A percentile compares a stretch with the other conserved stretches of the same genome.
Evolutionary conservation across 2,113 vertebrate genomes (phyloP).

Genomic region (Stercorarius parasiticus): DNA sequence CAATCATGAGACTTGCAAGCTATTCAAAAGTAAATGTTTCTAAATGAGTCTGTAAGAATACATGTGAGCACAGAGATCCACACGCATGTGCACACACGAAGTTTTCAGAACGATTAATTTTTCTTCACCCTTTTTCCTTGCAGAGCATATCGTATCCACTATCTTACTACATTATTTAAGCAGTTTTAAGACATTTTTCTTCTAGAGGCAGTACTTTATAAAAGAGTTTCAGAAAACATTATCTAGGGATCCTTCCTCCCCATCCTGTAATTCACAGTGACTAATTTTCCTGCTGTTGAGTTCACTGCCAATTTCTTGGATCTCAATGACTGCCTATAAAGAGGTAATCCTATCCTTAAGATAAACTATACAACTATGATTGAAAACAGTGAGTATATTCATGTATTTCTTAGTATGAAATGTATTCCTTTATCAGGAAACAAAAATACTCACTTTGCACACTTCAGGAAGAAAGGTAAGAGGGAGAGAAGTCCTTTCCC

Average conservation of each 20-base stretch:
- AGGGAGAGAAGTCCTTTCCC: background rate
- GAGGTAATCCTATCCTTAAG: background rate
- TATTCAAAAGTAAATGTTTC: background rate
- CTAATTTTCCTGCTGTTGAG: background rate
- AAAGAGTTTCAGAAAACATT: background rate
- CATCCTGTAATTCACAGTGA: background rate
- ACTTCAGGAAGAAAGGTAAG: background rate
- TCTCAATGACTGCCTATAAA: background rate
- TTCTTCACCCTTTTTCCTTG: background rate
- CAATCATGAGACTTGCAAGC: background rate
- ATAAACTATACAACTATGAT: background rate
- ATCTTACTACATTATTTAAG: background rate
- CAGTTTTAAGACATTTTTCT: background rate
- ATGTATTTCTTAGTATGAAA: background rate
- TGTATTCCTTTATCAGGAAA: background rate
- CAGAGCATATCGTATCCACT: background rate
- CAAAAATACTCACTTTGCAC: background rate
- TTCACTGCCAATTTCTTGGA: background rate
- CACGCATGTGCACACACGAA: fast-evolving
- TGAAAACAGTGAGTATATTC: background rate
- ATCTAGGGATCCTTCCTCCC: background rate
- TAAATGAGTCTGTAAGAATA: background rate
- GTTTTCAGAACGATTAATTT: background rate
- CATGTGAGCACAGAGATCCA: background rate
- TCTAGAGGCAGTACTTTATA: background rate